Evolutionary conservation across 1,140 invertebrate species (phyloP).

Genomic region (Drosophila mojavensis): DNA sequence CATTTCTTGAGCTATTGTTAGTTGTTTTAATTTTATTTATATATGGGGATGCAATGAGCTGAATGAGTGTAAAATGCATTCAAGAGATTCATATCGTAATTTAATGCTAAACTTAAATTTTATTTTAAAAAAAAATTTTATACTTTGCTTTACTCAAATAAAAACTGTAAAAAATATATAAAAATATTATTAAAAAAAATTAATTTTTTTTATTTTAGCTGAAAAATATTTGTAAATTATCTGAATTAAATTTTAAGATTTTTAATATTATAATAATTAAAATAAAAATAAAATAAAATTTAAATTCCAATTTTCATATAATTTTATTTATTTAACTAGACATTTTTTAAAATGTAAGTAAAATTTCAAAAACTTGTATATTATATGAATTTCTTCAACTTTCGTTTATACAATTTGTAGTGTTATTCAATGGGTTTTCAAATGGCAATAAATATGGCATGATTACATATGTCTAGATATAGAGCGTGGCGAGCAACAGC

Average conservation of each 20-base stretch:
- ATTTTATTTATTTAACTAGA: background rate
- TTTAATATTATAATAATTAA: background rate
- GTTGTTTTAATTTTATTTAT: constrained; percentile 3
- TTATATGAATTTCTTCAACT: background rate
- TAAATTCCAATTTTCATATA: background rate
- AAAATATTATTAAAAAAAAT: background rate
- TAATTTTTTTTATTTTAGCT: background rate
- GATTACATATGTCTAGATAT: constrained; percentile 34
- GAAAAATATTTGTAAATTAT: too few species aligned
- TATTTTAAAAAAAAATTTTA: background rate
- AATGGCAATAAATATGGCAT: constrained; percentile 21
- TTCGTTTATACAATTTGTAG: constrained; percentile 38
- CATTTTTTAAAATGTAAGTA: background rate
- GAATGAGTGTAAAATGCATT: constrained; percentile 3
- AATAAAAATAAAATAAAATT: background rate
- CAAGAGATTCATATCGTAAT: background rate
- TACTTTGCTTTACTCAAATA: background rate
- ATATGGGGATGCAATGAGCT: constrained; percentile 14
- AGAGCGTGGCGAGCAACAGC: constrained; percentile 62
- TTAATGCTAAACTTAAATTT: background rate
- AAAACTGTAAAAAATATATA: too few species aligned
- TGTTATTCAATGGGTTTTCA: constrained; percentile 43
- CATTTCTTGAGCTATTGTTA: constrained; percentile 26
- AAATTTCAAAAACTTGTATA: background rate
- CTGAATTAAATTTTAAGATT: too few species aligned